Evolutionary conservation across 1,140 invertebrate species (phyloP).

Genomic region (Lasioglossum albipes): DNA sequence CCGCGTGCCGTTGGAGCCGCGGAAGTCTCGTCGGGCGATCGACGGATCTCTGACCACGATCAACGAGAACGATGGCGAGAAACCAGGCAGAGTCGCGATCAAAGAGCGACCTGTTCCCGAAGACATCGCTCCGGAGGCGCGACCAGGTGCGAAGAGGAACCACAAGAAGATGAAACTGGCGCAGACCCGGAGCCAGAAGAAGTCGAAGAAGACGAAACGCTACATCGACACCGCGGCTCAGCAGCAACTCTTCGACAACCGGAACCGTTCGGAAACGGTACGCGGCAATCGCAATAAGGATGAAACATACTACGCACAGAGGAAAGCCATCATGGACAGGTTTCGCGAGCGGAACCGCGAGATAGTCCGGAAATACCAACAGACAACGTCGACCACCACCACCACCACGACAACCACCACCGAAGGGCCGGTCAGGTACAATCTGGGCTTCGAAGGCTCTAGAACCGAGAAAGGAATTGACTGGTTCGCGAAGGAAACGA

Average conservation of each 20-base stretch:
- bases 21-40: background rate
- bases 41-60: background rate
- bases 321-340: slow-evolving; percentile 64
- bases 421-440: background rate
- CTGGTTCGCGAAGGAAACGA: background rate
- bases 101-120: no score
- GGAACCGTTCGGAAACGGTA: no score
- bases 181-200: background rate
- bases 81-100: background rate
- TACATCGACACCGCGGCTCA: background rate
- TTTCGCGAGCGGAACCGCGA: slow-evolving; percentile 58
- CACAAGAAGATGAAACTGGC: background rate
- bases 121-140: background rate
- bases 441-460: background rate
- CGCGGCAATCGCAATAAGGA: no score
- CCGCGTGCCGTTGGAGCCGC: background rate
- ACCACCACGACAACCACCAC: background rate
- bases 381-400: background rate
- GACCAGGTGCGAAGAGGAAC: background rate
- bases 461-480: background rate
- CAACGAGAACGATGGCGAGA: slow-evolving; percentile 4
- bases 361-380: slow-evolving; percentile 54
- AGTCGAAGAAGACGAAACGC: slow-evolving; percentile 2
- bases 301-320: slow-evolving; percentile 58
- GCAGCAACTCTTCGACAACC: background rate